These are phyloP conservation scores for Agriopis aurantiaria DNA, from an alignment of 2,888 invertebrate genomes.

Conservation along the genomic window DNA sequence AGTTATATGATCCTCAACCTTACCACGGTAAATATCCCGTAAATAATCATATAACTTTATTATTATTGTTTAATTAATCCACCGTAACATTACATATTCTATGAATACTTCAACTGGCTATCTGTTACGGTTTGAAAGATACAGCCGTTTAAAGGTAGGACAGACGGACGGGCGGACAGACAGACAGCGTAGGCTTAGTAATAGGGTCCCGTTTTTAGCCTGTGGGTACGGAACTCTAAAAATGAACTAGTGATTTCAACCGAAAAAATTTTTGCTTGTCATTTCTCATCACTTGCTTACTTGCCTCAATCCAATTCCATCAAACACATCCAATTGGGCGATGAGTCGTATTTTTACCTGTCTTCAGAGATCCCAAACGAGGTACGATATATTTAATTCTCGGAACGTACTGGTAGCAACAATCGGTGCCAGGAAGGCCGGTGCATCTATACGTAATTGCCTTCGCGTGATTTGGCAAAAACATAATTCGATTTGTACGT, in stretches of 20 bases:
- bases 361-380: constrained; percentile 1
- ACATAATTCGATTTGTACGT: constrained; percentile 63
- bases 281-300: background rate
- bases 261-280: constrained; percentile 2
- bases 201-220: too few species aligned
- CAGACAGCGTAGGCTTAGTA: too few species aligned
- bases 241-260: background rate
- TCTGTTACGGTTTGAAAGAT: too few species aligned
- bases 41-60: too few species aligned
- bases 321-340: constrained; percentile 11
- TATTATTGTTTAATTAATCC: too few species aligned
- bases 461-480: constrained; percentile 60
- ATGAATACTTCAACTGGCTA: too few species aligned
- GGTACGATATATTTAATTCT: constrained; percentile 19
- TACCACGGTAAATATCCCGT: too few species aligned
- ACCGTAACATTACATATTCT: too few species aligned
- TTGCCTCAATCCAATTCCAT: background rate
- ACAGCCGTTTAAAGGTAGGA: too few species aligned
- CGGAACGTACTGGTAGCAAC: constrained; percentile 15
- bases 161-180: too few species aligned
- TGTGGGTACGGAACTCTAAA: too few species aligned
- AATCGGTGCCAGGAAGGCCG: constrained; percentile 35
- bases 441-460: constrained; percentile 57
- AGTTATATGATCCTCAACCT: too few species aligned
- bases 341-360: constrained; percentile 12